Evolutionary conservation across 2,888 invertebrate species (phyloP).

Genomic region (Tupiocoris notatus): DNA sequence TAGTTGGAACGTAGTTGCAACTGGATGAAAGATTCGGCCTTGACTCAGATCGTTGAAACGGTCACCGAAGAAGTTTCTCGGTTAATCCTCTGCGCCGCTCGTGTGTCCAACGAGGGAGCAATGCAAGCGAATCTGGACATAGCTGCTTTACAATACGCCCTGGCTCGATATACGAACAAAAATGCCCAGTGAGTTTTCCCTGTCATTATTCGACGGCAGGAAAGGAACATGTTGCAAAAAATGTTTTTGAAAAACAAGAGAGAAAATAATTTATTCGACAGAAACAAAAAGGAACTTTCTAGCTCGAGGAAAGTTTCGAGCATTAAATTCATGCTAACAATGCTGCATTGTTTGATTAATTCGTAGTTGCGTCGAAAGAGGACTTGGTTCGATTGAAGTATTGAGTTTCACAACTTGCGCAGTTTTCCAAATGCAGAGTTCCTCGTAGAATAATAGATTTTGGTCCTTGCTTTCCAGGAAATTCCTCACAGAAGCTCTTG

Average conservation of each 20-base stretch:
- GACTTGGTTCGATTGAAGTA: too few relatives aligned
- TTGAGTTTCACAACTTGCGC: too few relatives aligned
- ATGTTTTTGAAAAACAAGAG: background rate
- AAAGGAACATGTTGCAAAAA: too few relatives aligned
- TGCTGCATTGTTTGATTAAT: too few relatives aligned
- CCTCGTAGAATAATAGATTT: too few relatives aligned
- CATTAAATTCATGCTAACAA: too few relatives aligned
- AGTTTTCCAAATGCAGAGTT: too few relatives aligned
- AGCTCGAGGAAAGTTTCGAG: too few relatives aligned
- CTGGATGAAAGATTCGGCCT: conserved; percentile 69
- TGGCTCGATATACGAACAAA: conserved; percentile 64
- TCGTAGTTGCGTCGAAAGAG: too few relatives aligned
- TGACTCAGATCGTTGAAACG: conserved; percentile 80
- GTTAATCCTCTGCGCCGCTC: conserved; percentile 73
- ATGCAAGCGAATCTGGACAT: conserved; percentile 80
- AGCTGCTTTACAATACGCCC: conserved; percentile 64
- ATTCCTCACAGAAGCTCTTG: conserved; percentile 78
- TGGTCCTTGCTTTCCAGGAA: conserved; percentile 62
- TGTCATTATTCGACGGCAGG: too few relatives aligned
- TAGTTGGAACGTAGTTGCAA: conserved; percentile 78
- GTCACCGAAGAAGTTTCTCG: conserved; percentile 90
- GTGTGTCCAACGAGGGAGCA: conserved; percentile 68
- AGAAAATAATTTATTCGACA: background rate
- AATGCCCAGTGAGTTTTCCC: conserved; percentile 62
- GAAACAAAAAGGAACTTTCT: too few relatives aligned